Evolutionary conservation across 2,113 vertebrate species (phyloP), one percentile per base, ranked within the genome.

Genomic region (Anas platyrhynchos): DNA sequence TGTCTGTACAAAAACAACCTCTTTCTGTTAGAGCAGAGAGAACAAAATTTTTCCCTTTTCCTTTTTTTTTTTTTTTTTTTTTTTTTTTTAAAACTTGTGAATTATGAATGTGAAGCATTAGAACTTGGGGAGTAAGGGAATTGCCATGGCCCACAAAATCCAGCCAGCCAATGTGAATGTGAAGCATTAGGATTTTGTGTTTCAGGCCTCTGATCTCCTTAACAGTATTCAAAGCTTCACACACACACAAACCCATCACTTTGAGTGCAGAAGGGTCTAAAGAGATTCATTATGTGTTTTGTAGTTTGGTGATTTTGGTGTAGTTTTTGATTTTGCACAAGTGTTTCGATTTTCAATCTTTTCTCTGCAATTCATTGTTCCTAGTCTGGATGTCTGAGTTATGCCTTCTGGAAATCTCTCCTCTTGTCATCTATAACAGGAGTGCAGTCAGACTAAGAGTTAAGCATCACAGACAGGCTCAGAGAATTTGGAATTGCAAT

Each of bases 1-100:
- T 23, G 10, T 29, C 52, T 55, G 25, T 29, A 48, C 0, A 1
- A 44, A 86, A 55, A 34, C 38, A 32, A 46, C 0, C 0, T 63
- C 1, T 0, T 52, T 58, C 63, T 69, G 2, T 74, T 65, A 41
- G 16, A 43, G 36, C 22, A 88, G 62, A 44, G 10, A 0, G 1
- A 85, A 65, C 11, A 16, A 5, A 1, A 11, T 56, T 15, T 75
- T 54, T 54, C 17, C 11, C 12, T 13, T 26, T 52, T 52, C 26
- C 13, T 6, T 52, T 52, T 26, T 26, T 54, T 54, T 54, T 54
- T 54, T 54, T 29, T 55, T 55, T 55, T 55, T 55, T 16, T 29
- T 55, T 16, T 76, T 55, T 55, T 16, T 29, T 55, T 16, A 71
- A 43, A 8, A 54, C 13, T 71, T n/a, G 46, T 85, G 22, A 8